Evolutionary conservation across 2,797 vertebrate species (phyloP), one percentile per base, ranked within the genome.

Genomic region (Enteromius viviparus): DNA sequence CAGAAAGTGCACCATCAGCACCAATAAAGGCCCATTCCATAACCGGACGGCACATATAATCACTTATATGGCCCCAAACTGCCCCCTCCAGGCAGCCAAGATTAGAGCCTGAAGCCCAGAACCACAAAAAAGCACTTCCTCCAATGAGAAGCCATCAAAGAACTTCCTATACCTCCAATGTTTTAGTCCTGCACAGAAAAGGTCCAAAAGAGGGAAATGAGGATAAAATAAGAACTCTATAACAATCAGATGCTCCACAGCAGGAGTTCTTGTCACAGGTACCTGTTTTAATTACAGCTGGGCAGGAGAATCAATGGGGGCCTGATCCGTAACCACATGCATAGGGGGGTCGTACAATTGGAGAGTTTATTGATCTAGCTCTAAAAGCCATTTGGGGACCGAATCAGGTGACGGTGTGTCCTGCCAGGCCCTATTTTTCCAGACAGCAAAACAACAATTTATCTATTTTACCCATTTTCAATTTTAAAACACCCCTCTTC

Each of bases 281-380:
- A 85, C 74, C 85, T 84, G 84, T 84, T 85, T 90, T 89, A 90
- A 90, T 88, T 89, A 89, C 81, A 32, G 78, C 62, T 49, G 29
- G 85, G 72, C 72, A 80, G 70, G 34, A 21, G 17, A 80, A 90
- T 89, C 88, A 72, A 90, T 91, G 58, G 75, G 26, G 76, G 69
- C 23, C 66, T 83, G 80, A 88, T 85, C 78, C 47, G 15, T 64
- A 75, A 62, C 60, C 55, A 60, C 79, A 53, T 84, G 65, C 83
- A 84, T 79, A 78, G 37, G 37, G 65, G 76, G 51, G 68, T 62
- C 32, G 9, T 55, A 78, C 86, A 83, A 85, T 62, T 81, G 82
- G 58, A 82, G 79, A 66, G 55, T 72, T 55, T 85, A 89, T 85
- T 78, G 86, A 88, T 88, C 80, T 58, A 29, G 72, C 45, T 68